phyloP scores from a whole-genome alignment of 2,113 vertebrate genomes.

The Gambusia affinis region DNA sequence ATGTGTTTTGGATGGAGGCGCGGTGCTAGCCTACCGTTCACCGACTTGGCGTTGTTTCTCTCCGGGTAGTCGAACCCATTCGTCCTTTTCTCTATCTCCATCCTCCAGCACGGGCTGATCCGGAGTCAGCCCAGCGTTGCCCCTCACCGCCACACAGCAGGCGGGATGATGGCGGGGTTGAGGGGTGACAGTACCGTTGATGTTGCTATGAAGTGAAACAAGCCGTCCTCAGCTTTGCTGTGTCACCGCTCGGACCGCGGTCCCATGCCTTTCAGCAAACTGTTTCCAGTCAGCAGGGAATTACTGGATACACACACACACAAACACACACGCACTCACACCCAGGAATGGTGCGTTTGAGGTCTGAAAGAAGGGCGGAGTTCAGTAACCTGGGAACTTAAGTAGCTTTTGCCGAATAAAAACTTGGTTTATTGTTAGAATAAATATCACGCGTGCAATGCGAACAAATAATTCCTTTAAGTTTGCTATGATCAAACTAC shows the following conservation, averaged over 20 bases:
- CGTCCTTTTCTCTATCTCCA: slow-evolving; percentile 81
- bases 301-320: slow-evolving; percentile 60
- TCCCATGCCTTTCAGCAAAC: slow-evolving; percentile 55
- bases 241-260: slow-evolving; percentile 51
- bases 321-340: too few relatives aligned
- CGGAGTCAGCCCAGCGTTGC: slow-evolving; percentile 41
- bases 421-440: background rate
- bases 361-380: slow-evolving; percentile 15
- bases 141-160: slow-evolving; percentile 21
- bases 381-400: background rate
- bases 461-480: background rate
- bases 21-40: slow-evolving; percentile 61
- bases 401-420: background rate
- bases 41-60: slow-evolving; percentile 72
- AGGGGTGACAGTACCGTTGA: background rate
- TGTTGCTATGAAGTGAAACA: slow-evolving; percentile 5
- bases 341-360: slow-evolving; percentile 46
- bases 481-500: background rate
- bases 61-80: slow-evolving; percentile 80
- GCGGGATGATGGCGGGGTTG: background rate
- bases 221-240: slow-evolving; percentile 4
- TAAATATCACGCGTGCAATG: background rate
- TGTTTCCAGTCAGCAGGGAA: slow-evolving; percentile 51
- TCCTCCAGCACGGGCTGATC: slow-evolving; percentile 62
- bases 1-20: background rate